phyloP scores from a whole-genome alignment of 2,888 invertebrate genomes.

The Drosophila austrosaltans region DNA sequence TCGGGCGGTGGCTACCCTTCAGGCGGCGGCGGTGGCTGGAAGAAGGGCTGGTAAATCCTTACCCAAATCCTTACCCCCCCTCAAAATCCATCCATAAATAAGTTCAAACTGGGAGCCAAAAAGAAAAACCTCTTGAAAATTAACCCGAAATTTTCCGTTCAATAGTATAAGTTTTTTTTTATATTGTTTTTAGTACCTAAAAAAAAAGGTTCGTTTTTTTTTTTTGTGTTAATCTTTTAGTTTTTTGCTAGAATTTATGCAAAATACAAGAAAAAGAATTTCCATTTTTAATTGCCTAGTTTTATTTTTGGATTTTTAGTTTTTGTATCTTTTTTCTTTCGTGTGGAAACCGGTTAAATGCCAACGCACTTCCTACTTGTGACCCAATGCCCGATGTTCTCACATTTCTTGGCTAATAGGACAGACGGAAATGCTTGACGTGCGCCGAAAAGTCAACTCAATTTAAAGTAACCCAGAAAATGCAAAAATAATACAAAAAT shows the following conservation, averaged over 20 bases:
- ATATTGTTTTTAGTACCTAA: slow-evolving; percentile 27
- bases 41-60: slow-evolving; percentile 65
- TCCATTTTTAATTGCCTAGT: slow-evolving; percentile 42
- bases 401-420: slow-evolving; percentile 12
- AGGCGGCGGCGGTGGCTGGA: slow-evolving; percentile 60
- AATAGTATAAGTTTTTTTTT: slow-evolving; percentile 45
- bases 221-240: slow-evolving; percentile 42
- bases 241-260: slow-evolving; percentile 47
- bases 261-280: slow-evolving; percentile 50
- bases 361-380: slow-evolving; percentile 50
- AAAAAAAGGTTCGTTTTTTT: slow-evolving; percentile 11
- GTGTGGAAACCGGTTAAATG: slow-evolving; percentile 23
- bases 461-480: slow-evolving; percentile 26
- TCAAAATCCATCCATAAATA: slow-evolving; percentile 3
- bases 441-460: slow-evolving; percentile 41
- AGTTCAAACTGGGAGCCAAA: slow-evolving; percentile 61
- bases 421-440: slow-evolving; percentile 27
- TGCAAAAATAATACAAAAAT: too few relatives aligned
- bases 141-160: slow-evolving; percentile 35
- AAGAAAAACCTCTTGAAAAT: slow-evolving; percentile 34
- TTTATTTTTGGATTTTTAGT: neutral
- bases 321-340: neutral
- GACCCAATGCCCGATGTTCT: slow-evolving; percentile 50
- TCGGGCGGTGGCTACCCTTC: slow-evolving; percentile 31
- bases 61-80: neutral